These are phyloP conservation scores for Triplophysa dalaica DNA, from an alignment of 2,113 vertebrate species.

Conservation along the genomic window DNA sequence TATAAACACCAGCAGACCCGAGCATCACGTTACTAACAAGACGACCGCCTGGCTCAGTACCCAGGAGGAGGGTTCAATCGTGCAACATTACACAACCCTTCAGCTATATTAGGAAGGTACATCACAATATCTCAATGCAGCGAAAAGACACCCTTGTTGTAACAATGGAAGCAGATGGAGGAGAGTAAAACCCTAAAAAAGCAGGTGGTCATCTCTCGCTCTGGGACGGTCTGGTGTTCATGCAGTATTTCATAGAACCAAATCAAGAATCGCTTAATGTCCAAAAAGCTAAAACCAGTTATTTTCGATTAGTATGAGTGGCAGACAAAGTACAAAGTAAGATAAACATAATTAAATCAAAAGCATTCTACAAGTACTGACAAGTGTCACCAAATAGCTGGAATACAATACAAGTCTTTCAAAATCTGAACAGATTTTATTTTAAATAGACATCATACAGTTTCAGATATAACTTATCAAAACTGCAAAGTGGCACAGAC, in stretches of 20 bases:
- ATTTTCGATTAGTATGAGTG: no score
- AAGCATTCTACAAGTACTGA: background rate
- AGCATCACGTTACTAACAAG: slow-evolving; percentile 9
- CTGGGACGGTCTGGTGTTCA: background rate
- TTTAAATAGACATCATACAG: no score
- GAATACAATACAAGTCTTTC: no score
- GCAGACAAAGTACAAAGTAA: no score
- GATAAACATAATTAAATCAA: background rate
- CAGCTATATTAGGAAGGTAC: background rate
- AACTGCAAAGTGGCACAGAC: no score
- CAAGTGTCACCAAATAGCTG: background rate
- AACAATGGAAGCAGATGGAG: slow-evolving; percentile 22
- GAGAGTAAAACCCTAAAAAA: background rate
- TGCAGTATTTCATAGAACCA: background rate
- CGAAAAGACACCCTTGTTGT: background rate
- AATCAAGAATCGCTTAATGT: background rate
- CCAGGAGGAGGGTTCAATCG: background rate
- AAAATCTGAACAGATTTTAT: no score
- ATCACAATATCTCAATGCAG: no score
- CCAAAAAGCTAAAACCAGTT: no score
- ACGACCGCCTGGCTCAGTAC: background rate
- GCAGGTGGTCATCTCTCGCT: background rate
- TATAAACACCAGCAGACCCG: background rate
- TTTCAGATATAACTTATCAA: no score
- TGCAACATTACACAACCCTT: background rate